Evolutionary conservation across 2,797 vertebrate species (phyloP).

Genomic region (Thunnus albacares): DNA sequence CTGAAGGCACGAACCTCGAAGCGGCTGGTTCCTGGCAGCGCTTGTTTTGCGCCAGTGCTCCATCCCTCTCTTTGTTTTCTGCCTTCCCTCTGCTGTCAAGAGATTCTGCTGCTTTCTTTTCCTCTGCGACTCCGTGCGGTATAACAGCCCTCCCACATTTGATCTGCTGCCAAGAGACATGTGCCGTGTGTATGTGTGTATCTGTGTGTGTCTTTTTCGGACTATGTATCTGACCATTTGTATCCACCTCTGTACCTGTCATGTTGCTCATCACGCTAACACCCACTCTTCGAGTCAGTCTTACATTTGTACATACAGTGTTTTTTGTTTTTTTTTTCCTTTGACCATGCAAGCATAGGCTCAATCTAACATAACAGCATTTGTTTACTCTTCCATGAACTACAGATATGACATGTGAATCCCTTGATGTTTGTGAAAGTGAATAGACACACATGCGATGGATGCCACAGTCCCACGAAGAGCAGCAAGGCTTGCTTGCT

Average conservation of each 20-base stretch:
- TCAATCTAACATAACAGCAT: background rate
- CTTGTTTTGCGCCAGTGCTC: slow-evolving; percentile 56
- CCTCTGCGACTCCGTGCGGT: slow-evolving; percentile 34
- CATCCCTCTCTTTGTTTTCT: slow-evolving; percentile 62
- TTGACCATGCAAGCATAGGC: background rate
- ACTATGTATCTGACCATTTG: slow-evolving; percentile 60
- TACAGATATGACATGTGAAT: slow-evolving; percentile 11
- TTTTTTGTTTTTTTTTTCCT: slow-evolving; percentile 29
- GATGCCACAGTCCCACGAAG: background rate
- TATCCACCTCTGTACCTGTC: slow-evolving; percentile 61
- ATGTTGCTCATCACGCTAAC: slow-evolving; percentile 39
- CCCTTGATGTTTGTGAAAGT: slow-evolving; percentile 4
- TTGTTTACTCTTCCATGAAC: slow-evolving; percentile 9
- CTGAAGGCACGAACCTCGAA: slow-evolving; percentile 64
- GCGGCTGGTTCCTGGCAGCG: slow-evolving; percentile 56
- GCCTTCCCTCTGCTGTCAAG: slow-evolving; percentile 62
- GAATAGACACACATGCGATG: background rate
- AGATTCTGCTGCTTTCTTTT: slow-evolving; percentile 59
- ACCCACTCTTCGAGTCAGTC: slow-evolving; percentile 29
- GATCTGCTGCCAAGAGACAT: slow-evolving; percentile 67
- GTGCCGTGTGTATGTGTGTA: slow-evolving; percentile 3
- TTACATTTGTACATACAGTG: slow-evolving; percentile 17
- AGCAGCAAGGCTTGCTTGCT: background rate
- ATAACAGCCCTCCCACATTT: slow-evolving; percentile 76
- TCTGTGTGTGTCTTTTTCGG: slow-evolving; percentile 14